Conservation (phyloP, 2,113 vertebrate genomes). For the human (Homo sapiens) region GRCh38 chr21:30340501-30341000, state of each 20-base stretch:
- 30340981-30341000: not conserved
- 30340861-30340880: constrained; percentile 43
- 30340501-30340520: not conserved
- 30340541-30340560: not conserved
- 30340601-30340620: not conserved
- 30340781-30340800: not conserved
- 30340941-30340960: not conserved
- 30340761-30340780: not conserved
- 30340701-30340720: not conserved
- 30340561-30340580: not conserved
- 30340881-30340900: not conserved
- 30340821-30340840: not conserved
- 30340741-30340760: not conserved
- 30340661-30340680: not conserved
- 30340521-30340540: not conserved
- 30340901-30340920: not conserved
- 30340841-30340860: not conserved
- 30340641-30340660: not conserved
- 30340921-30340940: not conserved
- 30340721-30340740: not conserved
- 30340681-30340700: not conserved
- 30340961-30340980: not conserved
- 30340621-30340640: not conserved
- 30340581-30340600: not conserved
- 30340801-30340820: not conserved